Base-by-base conservation (phyloP, 2,888 invertebrate genomes). In the Cerastis rubricosa region DNA sequence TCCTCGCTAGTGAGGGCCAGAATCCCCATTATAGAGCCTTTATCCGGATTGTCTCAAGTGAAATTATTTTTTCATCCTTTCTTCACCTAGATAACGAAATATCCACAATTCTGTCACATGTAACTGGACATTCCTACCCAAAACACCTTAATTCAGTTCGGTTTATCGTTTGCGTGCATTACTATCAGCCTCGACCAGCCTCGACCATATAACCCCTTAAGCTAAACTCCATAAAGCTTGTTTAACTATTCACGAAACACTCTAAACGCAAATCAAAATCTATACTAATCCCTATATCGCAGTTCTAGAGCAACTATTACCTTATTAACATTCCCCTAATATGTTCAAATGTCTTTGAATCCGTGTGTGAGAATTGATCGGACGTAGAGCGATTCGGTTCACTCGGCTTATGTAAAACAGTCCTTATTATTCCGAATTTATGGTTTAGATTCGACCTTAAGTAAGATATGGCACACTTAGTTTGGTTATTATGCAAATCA, bases 401-500 rank as follows among this genome's bases (percentile, higher is more conserved):
- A 69, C 74, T 81, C 71, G 75, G 84, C 83, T 90, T 89, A 92
- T 88, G 84, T 81, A 91, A 93, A 93, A 89, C 85, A 81, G 87
- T 73, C 87, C 88, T 90, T 93, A 92, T 84, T 43, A 29, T 59
- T 76, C 78, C 68, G 73, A 87, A 78, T 87, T 89, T 92, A 94
- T 84, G 92, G 93, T 90, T 88, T 78, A 90, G 90, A 92, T 91
- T 93, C 84, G 82, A 85, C 67, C 75, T 86, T 83, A 85, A 78
- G 76, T 78, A 81, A 87, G 87, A 89, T 90, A 86, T 88, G 86
- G 91, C 91, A 92, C 89, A 92, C 93, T 93, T 92, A 94, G 92
- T 93, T 93, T 88, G 86, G 94, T 94, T 94, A 96, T 95, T 95
- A 96, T 96, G 96, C 94, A 96, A 95, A 96, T 96, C 93, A 93